phyloP scores from a whole-genome alignment of 35 echinoderm and acorn worm species.

The Amphiura filiformis region DNA sequence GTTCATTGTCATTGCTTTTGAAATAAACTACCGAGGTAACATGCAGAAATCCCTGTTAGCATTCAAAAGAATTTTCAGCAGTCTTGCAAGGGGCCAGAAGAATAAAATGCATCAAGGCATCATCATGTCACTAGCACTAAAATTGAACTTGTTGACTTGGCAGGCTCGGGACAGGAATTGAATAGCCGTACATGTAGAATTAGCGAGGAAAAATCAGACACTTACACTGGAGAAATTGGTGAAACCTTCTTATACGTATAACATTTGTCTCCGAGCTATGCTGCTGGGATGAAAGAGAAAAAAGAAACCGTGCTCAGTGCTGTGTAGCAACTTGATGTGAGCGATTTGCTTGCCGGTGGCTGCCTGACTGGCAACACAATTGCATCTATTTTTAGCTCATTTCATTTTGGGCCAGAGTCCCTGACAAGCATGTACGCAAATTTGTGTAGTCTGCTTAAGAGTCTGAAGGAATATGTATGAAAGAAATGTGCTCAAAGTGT shows the following conservation, averaged over 20 bases:
- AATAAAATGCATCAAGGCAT: neutral
- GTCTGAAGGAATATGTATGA: too few relatives aligned
- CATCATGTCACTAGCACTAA: neutral
- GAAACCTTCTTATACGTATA: neutral
- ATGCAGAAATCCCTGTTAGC: neutral
- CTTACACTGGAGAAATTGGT: neutral
- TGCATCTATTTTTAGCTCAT: neutral
- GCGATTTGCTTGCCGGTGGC: neutral
- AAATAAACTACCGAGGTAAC: neutral
- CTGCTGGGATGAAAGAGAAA: neutral
- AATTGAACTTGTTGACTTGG: too few relatives aligned
- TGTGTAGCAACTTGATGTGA: neutral
- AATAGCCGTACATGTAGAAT: neutral
- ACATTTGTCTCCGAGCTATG: neutral
- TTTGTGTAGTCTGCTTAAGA: neutral
- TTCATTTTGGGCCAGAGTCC: neutral
- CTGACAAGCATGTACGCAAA: neutral
- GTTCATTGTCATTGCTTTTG: neutral
- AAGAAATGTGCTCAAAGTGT: too few relatives aligned
- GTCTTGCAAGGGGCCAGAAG: neutral
- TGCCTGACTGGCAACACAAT: neutral
- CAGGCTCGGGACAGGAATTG: too few relatives aligned
- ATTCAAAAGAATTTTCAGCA: neutral
- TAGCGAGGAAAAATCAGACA: neutral
- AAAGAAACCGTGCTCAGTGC: neutral